These are phyloP conservation scores for Spongilla lacustris DNA, from an alignment of 37 sponge, comb jelly and placozoan genomes.

Conservation along the genomic window DNA sequence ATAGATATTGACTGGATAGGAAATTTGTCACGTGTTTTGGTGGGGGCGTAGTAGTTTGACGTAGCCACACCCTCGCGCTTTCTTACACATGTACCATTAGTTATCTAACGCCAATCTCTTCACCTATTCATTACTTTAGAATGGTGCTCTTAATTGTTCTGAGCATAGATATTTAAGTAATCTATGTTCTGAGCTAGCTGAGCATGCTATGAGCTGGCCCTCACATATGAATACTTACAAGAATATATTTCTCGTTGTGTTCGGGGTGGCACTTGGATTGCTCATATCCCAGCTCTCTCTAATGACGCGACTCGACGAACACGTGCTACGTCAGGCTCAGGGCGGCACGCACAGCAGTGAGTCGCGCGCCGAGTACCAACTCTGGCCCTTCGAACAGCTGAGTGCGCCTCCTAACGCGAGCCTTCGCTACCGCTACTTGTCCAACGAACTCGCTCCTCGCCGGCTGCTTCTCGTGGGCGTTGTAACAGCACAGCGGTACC, in stretches of 20 bases:
- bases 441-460: constrained; percentile 47
- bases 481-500: constrained; percentile 69
- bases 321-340: neutral
- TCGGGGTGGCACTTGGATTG: neutral
- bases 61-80: no score
- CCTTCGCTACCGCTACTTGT: neutral
- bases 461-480: constrained; percentile 74
- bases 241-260: neutral
- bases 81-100: no score
- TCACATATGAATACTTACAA: neutral
- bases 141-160: no score
- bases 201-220: no score
- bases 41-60: no score
- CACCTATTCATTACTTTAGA: no score
- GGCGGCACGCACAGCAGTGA: neutral
- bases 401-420: neutral
- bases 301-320: neutral
- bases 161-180: no score
- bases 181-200: no score
- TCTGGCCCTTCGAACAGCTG: neutral
- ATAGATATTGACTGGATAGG: no score
- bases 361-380: neutral
- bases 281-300: neutral
- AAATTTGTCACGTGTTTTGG: no score
- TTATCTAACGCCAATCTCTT: no score